Conservation (phyloP, 2,797 vertebrate genomes). For the Neoniphon sammara region DNA sequence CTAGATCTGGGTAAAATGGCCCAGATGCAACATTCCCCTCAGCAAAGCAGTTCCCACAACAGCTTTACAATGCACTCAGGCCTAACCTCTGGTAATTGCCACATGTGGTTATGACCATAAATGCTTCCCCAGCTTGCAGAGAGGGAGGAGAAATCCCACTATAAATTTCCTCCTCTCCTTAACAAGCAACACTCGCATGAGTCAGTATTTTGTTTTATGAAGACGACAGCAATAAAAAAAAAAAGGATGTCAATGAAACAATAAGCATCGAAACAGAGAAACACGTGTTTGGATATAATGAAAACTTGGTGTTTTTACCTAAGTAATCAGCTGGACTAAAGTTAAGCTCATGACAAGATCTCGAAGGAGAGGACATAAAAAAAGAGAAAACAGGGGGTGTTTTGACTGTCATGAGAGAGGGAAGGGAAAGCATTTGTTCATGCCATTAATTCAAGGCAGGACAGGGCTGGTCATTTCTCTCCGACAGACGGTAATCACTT, state of each 20-base stretch:
- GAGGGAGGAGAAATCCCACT: constrained; percentile 19
- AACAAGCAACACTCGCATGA: constrained; percentile 8
- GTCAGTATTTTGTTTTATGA: constrained; percentile 20
- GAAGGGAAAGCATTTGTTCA: constrained; percentile 60
- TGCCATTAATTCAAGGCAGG: constrained; percentile 52
- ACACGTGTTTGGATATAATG: background rate
- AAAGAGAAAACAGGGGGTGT: constrained; percentile 7
- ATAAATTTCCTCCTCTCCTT: constrained; percentile 3
- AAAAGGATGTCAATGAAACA: constrained; percentile 30
- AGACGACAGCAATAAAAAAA: constrained; percentile 37
- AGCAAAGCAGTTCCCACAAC: constrained; percentile 26
- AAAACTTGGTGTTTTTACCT: constrained; percentile 1
- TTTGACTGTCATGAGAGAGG: constrained; percentile 28
- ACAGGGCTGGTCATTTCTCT: constrained; percentile 51
- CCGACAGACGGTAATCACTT: constrained; percentile 58
- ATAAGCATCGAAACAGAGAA: constrained; percentile 7
- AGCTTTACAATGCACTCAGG: constrained; percentile 13
- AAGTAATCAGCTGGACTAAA: constrained; percentile 10
- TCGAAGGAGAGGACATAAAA: background rate
- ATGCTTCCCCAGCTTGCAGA: constrained; percentile 6
- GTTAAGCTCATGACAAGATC: constrained; percentile 14
- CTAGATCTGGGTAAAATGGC: constrained; percentile 31
- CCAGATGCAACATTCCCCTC: constrained; percentile 25
- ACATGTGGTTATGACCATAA: constrained; percentile 43
- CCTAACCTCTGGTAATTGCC: constrained; percentile 25